Evolutionary conservation across 2,888 invertebrate genomes (phyloP), one percentile per base, ranked within the genome.

Genomic region (Pharmacophagus antenor): DNA sequence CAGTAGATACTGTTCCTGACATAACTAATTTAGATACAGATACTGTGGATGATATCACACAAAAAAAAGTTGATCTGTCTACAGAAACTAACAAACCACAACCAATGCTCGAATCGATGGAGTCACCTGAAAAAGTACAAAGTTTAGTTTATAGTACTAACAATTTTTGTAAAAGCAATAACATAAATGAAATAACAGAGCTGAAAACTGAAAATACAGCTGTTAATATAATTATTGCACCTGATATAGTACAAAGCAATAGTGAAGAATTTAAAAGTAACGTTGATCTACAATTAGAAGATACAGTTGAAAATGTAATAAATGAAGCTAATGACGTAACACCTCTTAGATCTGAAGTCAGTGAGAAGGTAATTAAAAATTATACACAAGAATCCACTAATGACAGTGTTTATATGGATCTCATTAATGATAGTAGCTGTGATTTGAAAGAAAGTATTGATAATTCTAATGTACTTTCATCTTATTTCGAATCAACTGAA

Each of bases 111-210:
- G 25, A 46, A 37, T 54, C 42, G 18, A 56, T 51, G 8, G 57
- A 63, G 74, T 73, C 77, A 76, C 80, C 84, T 85, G 83, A 80
- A 71, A 74, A 67, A 85, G 85, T 86, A 86, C 86, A 87, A 87
- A 85, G 69, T 76, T 73, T 67, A 65, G 66, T 64, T 78, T 71
- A 71, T 62, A 57, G 63, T 72, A 66, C 63, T 63, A 53, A 46
- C 60, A 25, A 20, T 23, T 42, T 25, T 25, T 50, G 3, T 50
- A n/a, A 42, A 18, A 20, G 49, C 23, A 5, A 18, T 8, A 23
- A n/a, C n/a, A 20, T 25, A 22, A 18, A 25, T 57, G 58, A 64
- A 57, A 25, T 25, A 15, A 23, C 17, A 42, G 42, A n/a, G 37
- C 23, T 59, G 55, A 50, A 49, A 48, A 21, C 50, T 61, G 12